Evolutionary conservation across 2,797 vertebrate species (phyloP).

Genomic region (Falco biarmicus): DNA sequence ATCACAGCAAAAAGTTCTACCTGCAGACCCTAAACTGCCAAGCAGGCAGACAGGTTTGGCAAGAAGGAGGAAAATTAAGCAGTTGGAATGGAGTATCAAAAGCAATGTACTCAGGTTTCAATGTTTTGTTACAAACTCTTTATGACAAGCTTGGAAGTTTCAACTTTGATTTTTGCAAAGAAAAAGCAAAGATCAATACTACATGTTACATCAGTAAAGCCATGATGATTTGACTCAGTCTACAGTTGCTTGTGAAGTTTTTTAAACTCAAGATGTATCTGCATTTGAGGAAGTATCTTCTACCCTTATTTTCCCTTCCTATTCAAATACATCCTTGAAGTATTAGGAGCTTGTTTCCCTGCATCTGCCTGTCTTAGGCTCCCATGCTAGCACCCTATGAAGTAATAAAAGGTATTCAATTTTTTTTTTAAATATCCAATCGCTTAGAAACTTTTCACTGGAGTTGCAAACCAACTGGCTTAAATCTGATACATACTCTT

Average conservation of each 20-base stretch:
- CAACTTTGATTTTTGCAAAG: background rate
- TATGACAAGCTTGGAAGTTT: background rate
- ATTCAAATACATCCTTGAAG: background rate
- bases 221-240: background rate
- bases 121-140: background rate
- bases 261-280: background rate
- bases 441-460: background rate
- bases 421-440: background rate
- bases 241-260: background rate
- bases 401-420: background rate
- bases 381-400: background rate
- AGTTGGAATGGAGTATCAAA: background rate
- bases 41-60: background rate
- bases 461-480: background rate
- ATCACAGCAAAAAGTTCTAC: background rate
- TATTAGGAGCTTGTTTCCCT: background rate
- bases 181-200: background rate
- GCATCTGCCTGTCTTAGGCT: background rate
- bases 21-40: background rate
- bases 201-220: background rate
- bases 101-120: background rate
- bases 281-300: background rate
- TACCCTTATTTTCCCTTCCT: background rate
- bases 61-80: background rate
- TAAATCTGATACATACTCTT: background rate